These are phyloP conservation scores for Carettochelys insculpta DNA, from an alignment of 2,113 vertebrate genomes.

Conservation along the genomic window DNA sequence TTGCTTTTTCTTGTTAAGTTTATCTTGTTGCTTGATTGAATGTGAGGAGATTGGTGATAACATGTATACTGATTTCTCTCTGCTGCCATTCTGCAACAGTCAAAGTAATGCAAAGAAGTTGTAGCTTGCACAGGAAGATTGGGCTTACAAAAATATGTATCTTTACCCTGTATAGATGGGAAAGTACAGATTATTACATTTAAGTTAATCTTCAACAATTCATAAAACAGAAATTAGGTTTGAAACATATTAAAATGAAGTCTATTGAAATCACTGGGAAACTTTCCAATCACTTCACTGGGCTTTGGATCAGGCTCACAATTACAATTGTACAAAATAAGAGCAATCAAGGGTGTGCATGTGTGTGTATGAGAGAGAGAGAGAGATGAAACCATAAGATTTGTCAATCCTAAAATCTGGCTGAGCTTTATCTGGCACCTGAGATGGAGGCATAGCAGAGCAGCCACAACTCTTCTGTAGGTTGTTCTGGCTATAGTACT, in stretches of 20 bases:
- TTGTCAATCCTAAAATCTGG: neutral
- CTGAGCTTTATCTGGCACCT: neutral
- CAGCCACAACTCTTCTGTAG: neutral
- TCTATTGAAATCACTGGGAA: accelerated
- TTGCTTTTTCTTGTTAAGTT: neutral
- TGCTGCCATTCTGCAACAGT: neutral
- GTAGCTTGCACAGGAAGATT: neutral
- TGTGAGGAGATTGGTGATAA: neutral
- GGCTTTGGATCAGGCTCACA: neutral
- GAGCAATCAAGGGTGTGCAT: neutral
- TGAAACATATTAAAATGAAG: neutral
- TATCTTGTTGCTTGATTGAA: accelerated
- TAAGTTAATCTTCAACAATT: neutral
- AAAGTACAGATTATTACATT: neutral
- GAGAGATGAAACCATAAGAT: neutral
- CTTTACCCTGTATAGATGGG: neutral
- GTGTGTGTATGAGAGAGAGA: neutral
- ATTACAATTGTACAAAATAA: accelerated
- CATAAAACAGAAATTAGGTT: neutral
- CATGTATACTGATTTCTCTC: neutral
- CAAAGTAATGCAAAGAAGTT: neutral
- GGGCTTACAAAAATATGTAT: neutral
- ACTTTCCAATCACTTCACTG: neutral
- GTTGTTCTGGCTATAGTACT: neutral
- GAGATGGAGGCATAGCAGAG: neutral